Evolutionary conservation across 2,797 vertebrate species (phyloP).

Genomic region (Diplodus puntazzo): DNA sequence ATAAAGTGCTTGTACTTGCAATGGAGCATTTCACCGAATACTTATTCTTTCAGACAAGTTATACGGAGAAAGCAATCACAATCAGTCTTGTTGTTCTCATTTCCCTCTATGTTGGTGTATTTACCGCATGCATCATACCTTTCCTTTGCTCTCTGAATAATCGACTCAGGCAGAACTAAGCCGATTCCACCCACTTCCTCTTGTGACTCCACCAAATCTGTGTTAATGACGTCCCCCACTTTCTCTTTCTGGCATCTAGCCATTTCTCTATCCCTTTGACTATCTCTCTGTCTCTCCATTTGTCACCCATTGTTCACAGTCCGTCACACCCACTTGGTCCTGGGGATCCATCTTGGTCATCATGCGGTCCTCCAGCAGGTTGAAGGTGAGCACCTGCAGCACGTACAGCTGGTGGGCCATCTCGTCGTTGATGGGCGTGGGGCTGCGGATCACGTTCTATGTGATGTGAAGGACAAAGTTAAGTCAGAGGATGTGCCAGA

Average conservation of each 20-base stretch:
- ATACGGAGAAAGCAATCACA: background rate
- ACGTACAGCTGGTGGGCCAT: slow-evolving; percentile 99
- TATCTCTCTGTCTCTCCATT: background rate
- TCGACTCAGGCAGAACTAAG: background rate
- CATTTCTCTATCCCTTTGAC: background rate
- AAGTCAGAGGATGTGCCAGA: background rate
- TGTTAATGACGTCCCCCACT: background rate
- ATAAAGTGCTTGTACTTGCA: background rate
- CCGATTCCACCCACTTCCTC: background rate
- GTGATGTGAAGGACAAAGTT: background rate
- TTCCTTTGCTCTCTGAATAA: background rate
- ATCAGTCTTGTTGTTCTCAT: background rate
- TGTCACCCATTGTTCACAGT: background rate
- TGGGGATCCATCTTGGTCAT: slow-evolving; percentile 99
- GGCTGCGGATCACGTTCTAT: slow-evolving; percentile 88
- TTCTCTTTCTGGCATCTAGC: background rate
- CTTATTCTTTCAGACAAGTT: background rate
- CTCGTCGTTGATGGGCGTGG: slow-evolving; percentile 94
- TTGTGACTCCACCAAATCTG: background rate
- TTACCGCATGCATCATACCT: background rate
- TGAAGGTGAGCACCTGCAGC: slow-evolving; percentile 97
- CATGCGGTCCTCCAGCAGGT: slow-evolving; percentile 97
- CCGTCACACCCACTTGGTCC: slow-evolving; percentile 89
- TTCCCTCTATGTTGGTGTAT: background rate
- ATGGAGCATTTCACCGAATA: background rate